phyloP scores from a whole-genome alignment of 2,888 invertebrate species.

The Auanema sp. region DNA sequence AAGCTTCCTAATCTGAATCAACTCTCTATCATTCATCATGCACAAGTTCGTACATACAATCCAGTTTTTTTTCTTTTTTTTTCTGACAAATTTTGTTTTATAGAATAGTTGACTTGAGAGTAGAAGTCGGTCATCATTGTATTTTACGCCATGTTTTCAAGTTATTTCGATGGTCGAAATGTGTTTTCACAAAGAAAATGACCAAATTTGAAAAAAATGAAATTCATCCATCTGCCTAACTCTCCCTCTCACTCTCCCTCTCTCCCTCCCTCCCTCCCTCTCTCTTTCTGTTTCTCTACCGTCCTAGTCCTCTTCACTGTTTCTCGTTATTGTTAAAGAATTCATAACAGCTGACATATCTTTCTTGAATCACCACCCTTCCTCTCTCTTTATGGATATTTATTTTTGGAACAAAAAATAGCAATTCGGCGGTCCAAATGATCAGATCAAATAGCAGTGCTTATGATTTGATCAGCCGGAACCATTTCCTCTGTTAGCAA shows the following conservation, averaged over 20 bases:
- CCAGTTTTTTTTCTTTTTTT: not conserved
- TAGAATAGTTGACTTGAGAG: not conserved
- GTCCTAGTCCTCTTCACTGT: too few species aligned
- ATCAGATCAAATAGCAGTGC: too few species aligned
- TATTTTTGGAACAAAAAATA: too few species aligned
- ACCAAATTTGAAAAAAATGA: slow-evolving; percentile 1
- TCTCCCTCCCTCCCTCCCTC: slow-evolving; percentile 3
- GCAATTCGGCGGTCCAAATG: too few species aligned
- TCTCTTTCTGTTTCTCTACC: too few species aligned
- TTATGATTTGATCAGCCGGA: too few species aligned
- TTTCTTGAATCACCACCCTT: too few species aligned
- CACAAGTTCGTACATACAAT: not conserved
- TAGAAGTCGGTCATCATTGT: not conserved
- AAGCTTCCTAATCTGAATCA: too few species aligned
- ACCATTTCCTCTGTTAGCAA: too few species aligned
- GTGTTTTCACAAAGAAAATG: not conserved
- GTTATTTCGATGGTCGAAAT: slow-evolving; percentile 2
- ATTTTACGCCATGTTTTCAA: slow-evolving; percentile 4
- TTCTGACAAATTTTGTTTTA: slow-evolving; percentile 3
- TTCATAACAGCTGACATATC: too few species aligned
- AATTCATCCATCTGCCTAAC: not conserved
- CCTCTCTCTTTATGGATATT: too few species aligned
- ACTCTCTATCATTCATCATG: not conserved
- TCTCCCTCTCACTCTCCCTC: not conserved
- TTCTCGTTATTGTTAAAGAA: too few species aligned